Base-by-base conservation (phyloP, 2,113 vertebrate species). In the Lasiurus cinereus region DNA sequence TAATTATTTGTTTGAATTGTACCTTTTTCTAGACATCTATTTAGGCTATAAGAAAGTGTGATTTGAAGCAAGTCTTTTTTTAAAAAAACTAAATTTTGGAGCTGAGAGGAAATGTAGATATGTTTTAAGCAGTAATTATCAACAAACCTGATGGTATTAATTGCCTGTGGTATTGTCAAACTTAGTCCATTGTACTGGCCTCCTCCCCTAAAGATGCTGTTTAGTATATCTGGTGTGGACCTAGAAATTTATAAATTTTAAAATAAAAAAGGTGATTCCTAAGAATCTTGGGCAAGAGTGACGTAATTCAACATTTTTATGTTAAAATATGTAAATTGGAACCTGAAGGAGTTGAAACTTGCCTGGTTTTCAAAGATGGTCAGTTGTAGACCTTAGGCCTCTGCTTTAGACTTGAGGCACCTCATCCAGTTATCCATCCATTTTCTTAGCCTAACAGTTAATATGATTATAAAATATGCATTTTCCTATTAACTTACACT, bases 41-140 rank as follows among this genome's bases (percentile, higher is more conserved):
- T 90, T 77, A 73, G 14, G 27, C 78, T 78, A 70, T 88, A 22
- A 77, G 18, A 27, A 94, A 78, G 14, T 93, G n/a, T 70, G 90
- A 43, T 82, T 94, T 70, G 11, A 93, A 70, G 5, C 46, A 52
- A 94, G 70, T 69, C 48, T 54, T 59, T 59, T 67, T 22, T 70
- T 3, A 66, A 93, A 84, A 18, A 76, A 92, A 24, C 73, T 10
- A 11, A 36, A 27, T 64, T 50, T 91, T 78, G 13, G 31, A 43
- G 62, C 8, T n/a, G 5, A 88, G 43, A 36, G n/a, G 21, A 74
- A 78, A 67, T 66, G 79, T 8, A 88, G 50, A n/a, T 62, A 50
- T 54, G 11, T 22, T 19, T 93, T 77, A 70, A 86, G 15, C 3
- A 92, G 48, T 24, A 48, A 83, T 91, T 85, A 64, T 52, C 43